phyloP scores from a whole-genome alignment of 2,113 vertebrate genomes.

The Myotis yumanensis region DNA sequence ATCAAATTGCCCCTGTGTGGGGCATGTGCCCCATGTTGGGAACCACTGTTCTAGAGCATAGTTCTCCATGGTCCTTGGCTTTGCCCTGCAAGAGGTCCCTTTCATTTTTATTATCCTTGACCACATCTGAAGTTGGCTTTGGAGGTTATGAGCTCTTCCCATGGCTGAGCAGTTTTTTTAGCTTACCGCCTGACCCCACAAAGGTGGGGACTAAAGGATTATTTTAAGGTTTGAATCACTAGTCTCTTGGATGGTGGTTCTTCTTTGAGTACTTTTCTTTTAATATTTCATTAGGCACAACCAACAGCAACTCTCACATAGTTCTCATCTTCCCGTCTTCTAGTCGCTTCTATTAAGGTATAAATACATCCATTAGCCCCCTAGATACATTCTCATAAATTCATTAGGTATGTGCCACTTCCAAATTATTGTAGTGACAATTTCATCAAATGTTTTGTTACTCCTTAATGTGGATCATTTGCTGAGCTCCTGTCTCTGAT shows the following conservation, averaged over 20 bases:
- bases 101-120: slow-evolving; percentile 6
- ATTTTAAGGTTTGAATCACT: neutral
- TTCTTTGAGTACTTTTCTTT: neutral
- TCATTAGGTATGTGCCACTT: neutral
- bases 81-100: neutral
- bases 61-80: slow-evolving; percentile 39
- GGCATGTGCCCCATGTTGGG: too few species aligned
- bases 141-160: neutral
- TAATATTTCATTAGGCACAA: neutral
- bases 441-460: slow-evolving; percentile 24
- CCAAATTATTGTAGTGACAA: neutral
- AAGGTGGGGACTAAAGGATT: neutral
- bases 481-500: neutral
- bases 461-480: neutral
- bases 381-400: neutral
- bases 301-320: neutral
- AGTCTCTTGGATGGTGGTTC: neutral
- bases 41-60: neutral
- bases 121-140: slow-evolving; percentile 6
- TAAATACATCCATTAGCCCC: neutral
- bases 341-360: slow-evolving; percentile 17
- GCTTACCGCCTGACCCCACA: neutral
- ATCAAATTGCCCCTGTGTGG: too few species aligned
- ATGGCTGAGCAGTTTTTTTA: slow-evolving; percentile 18
- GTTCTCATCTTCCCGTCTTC: neutral